Evolutionary conservation across 2,888 invertebrate genomes (phyloP), one percentile per base, ranked within the genome.

Genomic region (Cynaeus angustus): DNA sequence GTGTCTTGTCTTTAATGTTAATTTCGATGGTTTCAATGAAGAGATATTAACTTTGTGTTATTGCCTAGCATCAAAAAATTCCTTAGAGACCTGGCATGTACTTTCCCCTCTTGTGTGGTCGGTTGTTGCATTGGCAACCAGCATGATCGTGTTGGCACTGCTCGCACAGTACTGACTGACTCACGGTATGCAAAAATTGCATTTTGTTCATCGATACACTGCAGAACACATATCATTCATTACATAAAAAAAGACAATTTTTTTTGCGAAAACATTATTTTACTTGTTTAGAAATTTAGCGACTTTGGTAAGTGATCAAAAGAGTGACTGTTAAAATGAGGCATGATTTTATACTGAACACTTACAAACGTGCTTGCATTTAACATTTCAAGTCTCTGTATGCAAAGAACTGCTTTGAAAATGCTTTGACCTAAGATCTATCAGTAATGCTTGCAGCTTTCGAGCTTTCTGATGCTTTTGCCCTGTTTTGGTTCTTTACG

Each of bases 111-210:
- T 85, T 79, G 79, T 83, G 79, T 85, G 85, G 84, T 85, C 85
- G 79, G 81, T 85, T 81, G 78, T 85, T 80, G 85, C 84, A 79
- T 83, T 85, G 83, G 84, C 84, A 81, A 84, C 84, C 81, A 85
- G 85, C 85, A 85, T 85, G 85, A 82, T 85, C 82, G 83, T 85
- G 80, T 80, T 82, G 84, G 84, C 84, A 84, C 84, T 85, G 79
- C 82, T 84, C 81, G 83, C 85, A 83, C 85, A 85, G 79, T 82
- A 83, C 80, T 83, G 82, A 82, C 73, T 76, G 59, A 58, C 59
- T 68, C 79, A 84, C 79, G 83, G 83, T 83, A 83, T 80, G 83
- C 81, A 80, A 79, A 71, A 70, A 68, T 72, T 72, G 67, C 67
- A 61, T 67, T 67, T 70, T 66, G 45, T 78, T 70, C 68, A 74